Percentiles rank a stretch among this genome's conserved stretches.
Evolutionary conservation across 2,113 vertebrate genomes (phyloP).

Genomic region (Tychaedon coryphoeus): DNA sequence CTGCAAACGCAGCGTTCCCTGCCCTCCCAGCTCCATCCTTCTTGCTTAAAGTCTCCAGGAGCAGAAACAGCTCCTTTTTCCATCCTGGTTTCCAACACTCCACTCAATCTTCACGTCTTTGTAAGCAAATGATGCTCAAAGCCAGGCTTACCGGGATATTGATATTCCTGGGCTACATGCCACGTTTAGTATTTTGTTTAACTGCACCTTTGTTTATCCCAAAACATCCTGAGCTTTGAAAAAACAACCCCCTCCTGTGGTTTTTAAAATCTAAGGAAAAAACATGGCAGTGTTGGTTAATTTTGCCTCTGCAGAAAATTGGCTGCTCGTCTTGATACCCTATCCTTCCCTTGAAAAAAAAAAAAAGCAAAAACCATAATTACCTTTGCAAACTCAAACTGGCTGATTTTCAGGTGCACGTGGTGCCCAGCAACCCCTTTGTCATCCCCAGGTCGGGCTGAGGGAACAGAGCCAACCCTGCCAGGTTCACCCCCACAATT

Average conservation of each 20-base stretch:
- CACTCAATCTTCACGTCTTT: accelerated
- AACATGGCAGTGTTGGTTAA: accelerated
- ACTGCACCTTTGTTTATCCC: background rate
- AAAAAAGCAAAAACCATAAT: background rate
- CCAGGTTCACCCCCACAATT: background rate
- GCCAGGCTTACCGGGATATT: background rate
- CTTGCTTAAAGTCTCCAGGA: background rate
- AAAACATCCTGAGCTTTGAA: background rate
- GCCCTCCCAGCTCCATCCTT: no score
- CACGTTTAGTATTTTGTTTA: background rate
- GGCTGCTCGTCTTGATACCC: background rate
- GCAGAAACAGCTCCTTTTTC: no score
- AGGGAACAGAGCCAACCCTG: background rate
- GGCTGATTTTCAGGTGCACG: background rate
- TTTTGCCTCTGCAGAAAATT: background rate
- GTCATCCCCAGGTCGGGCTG: background rate
- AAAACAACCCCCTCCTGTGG: background rate
- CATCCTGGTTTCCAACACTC: background rate
- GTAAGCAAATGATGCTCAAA: background rate
- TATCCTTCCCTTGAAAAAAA: background rate
- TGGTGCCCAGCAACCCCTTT: background rate
- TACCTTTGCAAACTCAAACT: background rate
- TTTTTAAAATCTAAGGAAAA: background rate
- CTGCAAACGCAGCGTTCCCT: accelerated
- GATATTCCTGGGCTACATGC: background rate